Conservation (phyloP, 35 echinoderm and acorn worm genomes). For the Amphiura filiformis region DNA sequence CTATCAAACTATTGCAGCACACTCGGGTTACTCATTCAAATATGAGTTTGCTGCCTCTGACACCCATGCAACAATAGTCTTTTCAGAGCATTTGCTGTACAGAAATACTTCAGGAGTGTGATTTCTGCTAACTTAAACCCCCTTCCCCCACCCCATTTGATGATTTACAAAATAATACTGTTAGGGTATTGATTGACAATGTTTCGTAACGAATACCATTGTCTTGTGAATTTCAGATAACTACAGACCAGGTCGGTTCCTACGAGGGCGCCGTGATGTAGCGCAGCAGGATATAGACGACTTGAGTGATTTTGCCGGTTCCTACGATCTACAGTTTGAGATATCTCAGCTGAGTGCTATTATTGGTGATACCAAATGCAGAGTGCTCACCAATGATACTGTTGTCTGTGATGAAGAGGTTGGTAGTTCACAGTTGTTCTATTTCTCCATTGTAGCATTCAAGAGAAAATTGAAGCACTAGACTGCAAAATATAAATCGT, state of each 20-base stretch:
- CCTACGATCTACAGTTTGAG: not conserved
- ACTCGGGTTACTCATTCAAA: too few relatives aligned
- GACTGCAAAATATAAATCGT: not conserved
- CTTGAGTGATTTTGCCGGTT: not conserved
- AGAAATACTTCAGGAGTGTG: too few relatives aligned
- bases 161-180: too few relatives aligned
- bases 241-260: not conserved
- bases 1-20: too few relatives aligned
- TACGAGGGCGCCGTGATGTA: constrained; percentile 27
- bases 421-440: not conserved
- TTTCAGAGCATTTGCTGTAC: too few relatives aligned
- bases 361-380: constrained; percentile 36
- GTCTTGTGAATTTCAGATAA: too few relatives aligned
- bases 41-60: too few relatives aligned
- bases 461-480: not conserved
- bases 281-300: not conserved
- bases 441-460: not conserved
- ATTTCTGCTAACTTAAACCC: too few relatives aligned
- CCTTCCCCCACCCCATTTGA: too few relatives aligned
- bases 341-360: not conserved
- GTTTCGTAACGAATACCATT: too few relatives aligned
- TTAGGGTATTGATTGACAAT: too few relatives aligned
- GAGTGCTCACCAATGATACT: constrained; percentile 39
- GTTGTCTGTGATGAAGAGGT: constrained; percentile 64
- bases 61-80: too few relatives aligned